Conservation (phyloP, 2,797 vertebrate genomes). For the Lates japonicus region DNA sequence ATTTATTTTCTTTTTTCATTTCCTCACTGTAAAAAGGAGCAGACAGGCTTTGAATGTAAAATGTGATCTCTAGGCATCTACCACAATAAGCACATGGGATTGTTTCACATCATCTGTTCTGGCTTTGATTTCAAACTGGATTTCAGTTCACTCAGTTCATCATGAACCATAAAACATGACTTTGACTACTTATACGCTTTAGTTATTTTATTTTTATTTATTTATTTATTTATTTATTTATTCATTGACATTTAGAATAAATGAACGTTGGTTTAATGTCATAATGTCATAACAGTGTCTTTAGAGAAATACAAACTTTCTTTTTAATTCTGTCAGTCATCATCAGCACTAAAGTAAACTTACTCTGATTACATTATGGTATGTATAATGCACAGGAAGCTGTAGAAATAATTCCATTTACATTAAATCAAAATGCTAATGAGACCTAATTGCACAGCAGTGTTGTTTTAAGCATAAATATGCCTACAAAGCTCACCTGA, state of each 20-base stretch:
- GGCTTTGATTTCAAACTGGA: background rate
- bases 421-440: slow-evolving; percentile 81
- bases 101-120: background rate
- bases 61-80: background rate
- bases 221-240: too few species aligned
- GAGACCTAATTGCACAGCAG: slow-evolving; percentile 70
- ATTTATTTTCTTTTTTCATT: background rate
- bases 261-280: slow-evolving; percentile 5
- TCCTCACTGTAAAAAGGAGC: background rate
- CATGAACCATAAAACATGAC: background rate
- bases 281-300: background rate
- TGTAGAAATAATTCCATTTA: slow-evolving; percentile 69
- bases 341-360: slow-evolving; percentile 28
- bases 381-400: slow-evolving; percentile 64
- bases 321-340: slow-evolving; percentile 43
- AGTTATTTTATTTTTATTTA: too few species aligned
- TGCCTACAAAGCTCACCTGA: slow-evolving; percentile 12
- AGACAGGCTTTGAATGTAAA: slow-evolving; percentile 19
- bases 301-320: slow-evolving; percentile 1
- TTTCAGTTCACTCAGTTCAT: background rate
- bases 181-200: background rate
- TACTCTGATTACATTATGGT: slow-evolving; percentile 65
- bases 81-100: background rate
- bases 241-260: background rate
- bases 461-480: slow-evolving; percentile 56